These are phyloP conservation scores for Hoplodrina blanda DNA, from an alignment of 2,888 invertebrate genomes.

Conservation along the genomic window DNA sequence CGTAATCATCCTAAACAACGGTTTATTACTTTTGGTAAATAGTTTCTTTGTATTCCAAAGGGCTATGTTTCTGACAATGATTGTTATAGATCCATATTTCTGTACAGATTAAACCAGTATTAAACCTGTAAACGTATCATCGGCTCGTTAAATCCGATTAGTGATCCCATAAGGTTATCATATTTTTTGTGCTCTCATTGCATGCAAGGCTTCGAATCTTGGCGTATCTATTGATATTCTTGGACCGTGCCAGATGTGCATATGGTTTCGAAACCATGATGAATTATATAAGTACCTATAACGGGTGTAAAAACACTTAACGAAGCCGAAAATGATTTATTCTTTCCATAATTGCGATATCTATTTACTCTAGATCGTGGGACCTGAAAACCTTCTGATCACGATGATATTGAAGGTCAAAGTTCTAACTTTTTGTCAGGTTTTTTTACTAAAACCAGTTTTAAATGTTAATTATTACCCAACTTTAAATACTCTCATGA, in stretches of 20 bases:
- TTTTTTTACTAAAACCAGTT: too few species aligned
- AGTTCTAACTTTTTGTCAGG: too few species aligned
- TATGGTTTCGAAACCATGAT: slow-evolving; percentile 21
- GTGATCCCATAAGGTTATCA: slow-evolving; percentile 44
- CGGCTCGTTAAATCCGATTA: slow-evolving; percentile 50
- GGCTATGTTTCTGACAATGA: slow-evolving; percentile 19
- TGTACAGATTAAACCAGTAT: slow-evolving; percentile 25
- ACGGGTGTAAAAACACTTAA: too few species aligned
- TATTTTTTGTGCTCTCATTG: slow-evolving; percentile 47
- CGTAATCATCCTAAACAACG: slow-evolving; percentile 16
- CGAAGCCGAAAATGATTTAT: too few species aligned
- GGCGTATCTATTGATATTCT: slow-evolving; percentile 33
- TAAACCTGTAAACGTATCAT: slow-evolving; percentile 45
- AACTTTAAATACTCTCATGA: too few species aligned
- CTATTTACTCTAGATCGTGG: too few species aligned
- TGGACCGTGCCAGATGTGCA: slow-evolving; percentile 46
- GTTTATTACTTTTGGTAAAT: slow-evolving; percentile 6
- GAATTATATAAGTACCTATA: neutral
- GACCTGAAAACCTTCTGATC: too few species aligned
- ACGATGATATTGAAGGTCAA: too few species aligned
- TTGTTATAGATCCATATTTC: slow-evolving; percentile 26
- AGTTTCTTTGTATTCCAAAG: slow-evolving; percentile 20
- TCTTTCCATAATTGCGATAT: too few species aligned
- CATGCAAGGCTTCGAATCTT: slow-evolving; percentile 45
- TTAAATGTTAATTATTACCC: too few species aligned